Percentiles rank a stretch among this genome's conserved stretches.
Conservation (phyloP, 1,140 invertebrate genomes). For the Sitodiplosis mosellana region DNA sequence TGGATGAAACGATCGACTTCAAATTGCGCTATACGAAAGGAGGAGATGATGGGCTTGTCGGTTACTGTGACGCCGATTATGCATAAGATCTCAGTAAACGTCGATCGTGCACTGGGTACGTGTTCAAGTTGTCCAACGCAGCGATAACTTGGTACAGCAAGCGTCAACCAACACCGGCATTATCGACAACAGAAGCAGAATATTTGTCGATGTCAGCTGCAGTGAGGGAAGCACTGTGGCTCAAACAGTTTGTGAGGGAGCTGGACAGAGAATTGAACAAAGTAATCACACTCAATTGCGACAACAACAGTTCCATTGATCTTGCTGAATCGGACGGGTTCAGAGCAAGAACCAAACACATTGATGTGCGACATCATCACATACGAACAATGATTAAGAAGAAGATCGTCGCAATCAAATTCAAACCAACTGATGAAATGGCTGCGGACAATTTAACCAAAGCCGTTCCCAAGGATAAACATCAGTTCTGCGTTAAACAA, state of each 20-base stretch:
- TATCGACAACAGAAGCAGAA: constrained; percentile 22
- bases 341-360: constrained; percentile 8
- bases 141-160: not conserved
- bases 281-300: not conserved
- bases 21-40: too few species aligned
- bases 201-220: constrained; percentile 15
- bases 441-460: constrained; percentile 10
- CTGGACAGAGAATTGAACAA: not conserved
- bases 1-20: constrained; percentile 7
- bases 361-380: constrained; percentile 5
- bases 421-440: constrained; percentile 8
- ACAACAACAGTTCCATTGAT: constrained; percentile 10
- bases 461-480: constrained; percentile 5
- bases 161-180: constrained; percentile 7
- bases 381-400: constrained; percentile 1
- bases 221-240: constrained; percentile 9
- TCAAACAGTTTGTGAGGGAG: not conserved
- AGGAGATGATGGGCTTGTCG: too few species aligned
- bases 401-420: not conserved
- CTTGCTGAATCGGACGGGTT: constrained; percentile 13
- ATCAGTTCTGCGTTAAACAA: not conserved
- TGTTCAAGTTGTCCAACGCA: not conserved
- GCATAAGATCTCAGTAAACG: too few species aligned
- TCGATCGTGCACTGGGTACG: not conserved
- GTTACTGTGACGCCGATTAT: too few species aligned